A percentile compares a stretch with the other conserved stretches of the same genome.
Conservation (phyloP, 2,113 vertebrate species). For the Alouatta palliata region DNA sequence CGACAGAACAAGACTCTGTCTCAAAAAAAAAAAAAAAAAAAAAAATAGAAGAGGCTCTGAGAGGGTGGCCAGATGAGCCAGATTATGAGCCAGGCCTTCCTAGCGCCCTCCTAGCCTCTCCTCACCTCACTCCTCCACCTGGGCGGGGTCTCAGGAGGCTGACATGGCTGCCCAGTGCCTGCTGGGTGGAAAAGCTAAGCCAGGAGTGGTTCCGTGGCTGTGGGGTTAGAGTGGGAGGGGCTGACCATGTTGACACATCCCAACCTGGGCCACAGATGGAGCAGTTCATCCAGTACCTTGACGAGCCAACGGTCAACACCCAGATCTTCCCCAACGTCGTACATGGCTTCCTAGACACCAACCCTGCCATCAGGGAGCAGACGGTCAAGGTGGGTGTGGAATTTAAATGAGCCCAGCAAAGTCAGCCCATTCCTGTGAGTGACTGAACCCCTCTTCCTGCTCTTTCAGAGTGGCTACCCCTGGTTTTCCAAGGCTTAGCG, state of each 20-base stretch:
- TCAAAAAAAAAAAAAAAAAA: no score
- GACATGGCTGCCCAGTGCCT: not conserved
- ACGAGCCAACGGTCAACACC: constrained; percentile 92
- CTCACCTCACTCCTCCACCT: not conserved
- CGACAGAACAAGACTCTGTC: no score
- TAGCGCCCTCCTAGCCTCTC: not conserved
- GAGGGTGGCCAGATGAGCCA: not conserved
- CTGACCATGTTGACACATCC: not conserved
- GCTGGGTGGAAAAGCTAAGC: not conserved
- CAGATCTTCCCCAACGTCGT: constrained; percentile 96
- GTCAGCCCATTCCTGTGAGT: not conserved
- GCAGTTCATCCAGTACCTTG: constrained; percentile 94
- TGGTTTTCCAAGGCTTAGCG: not conserved
- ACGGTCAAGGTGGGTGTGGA: constrained; percentile 90
- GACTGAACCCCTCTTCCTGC: not conserved
- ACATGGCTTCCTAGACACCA: constrained; percentile 95
- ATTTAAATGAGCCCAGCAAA: not conserved
- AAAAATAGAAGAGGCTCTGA: not conserved
- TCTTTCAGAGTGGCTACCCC: not conserved
- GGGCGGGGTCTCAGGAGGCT: not conserved
- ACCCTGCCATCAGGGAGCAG: constrained; percentile 95
- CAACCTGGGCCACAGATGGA: constrained; percentile 88
- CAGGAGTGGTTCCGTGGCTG: not conserved
- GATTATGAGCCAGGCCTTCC: not conserved
- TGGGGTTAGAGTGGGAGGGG: not conserved